Base-by-base conservation (phyloP, 2,113 vertebrate genomes). In the Microcebus griseorufus region DNA sequence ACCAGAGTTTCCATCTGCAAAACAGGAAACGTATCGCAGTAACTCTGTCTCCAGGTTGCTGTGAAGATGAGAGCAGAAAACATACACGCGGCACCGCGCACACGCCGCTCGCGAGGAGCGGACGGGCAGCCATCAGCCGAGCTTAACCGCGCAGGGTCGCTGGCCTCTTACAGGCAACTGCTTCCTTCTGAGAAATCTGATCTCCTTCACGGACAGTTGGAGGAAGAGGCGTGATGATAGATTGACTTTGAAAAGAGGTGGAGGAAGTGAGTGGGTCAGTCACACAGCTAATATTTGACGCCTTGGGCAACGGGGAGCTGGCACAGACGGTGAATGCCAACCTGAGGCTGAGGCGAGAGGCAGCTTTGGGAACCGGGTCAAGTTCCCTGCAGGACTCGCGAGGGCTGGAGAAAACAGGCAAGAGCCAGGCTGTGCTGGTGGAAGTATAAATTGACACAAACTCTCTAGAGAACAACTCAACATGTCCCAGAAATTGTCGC, bases 51-150 rank as follows among this genome's bases (percentile, higher is more conserved):
- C 84, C 42, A 9, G 17, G 42, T 25, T 72, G 25, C 17, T 20
- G 0, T 39, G 20, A 51, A 12, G 34, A 48, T 75, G 58, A 73
- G 65, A 75, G 25, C 67, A 95, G 76, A 67, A 82, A 45, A 27
- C 17, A 62, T 0, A 37, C n/a, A 27, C 27, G 13, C 2, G 14
- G 4, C 16, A 34, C 48, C 4, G 17, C 45, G 65, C 42, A 55
- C 4, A 0, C 29, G 9, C 53, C 0, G 3, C 18, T 39, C 7
- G 37, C 32, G 0, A 51, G 70, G 85, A 62, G 37, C 32, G 0
- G 5, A 1, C 20, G 37, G 37, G 20, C 18, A 37, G 34, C 25
- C 12, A 6, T 5, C 1, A 7, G 55, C 69, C 48, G 2, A 9
- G 58, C 16, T 18, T 51, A 62, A n/a, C 58, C 48, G n/a, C 22